These are phyloP conservation scores for Coccyzus lansbergi DNA, from an alignment of 2,797 vertebrate species.

Conservation along the genomic window DNA sequence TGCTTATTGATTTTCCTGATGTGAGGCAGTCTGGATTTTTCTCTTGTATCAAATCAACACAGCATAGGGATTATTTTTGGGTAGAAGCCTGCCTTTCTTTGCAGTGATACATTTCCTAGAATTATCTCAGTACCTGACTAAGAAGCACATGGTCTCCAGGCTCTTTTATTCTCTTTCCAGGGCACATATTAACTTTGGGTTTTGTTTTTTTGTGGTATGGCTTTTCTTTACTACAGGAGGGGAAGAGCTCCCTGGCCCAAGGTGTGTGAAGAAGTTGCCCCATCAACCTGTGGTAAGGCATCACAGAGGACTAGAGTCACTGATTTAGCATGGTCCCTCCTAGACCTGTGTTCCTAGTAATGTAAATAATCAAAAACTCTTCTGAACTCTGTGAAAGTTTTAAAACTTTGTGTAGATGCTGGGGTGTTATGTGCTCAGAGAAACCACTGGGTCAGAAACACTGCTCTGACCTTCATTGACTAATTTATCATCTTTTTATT, in stretches of 20 bases:
- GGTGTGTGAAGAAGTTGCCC: rapidly evolving
- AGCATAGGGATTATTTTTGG: neutral
- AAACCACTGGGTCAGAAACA: neutral
- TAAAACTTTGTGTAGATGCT: neutral
- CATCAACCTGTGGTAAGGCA: neutral
- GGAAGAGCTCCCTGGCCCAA: neutral
- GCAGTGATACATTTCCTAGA: neutral
- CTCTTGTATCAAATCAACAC: neutral
- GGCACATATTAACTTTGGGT: neutral
- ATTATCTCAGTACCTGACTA: neutral
- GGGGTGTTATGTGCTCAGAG: neutral
- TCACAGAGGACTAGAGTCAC: neutral
- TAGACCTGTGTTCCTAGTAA: neutral
- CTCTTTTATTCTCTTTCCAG: neutral
- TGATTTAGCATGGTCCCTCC: neutral
- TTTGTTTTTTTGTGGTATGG: neutral
- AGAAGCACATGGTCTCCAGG: neutral
- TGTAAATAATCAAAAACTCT: neutral
- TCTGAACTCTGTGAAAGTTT: neutral
- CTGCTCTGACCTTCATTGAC: neutral
- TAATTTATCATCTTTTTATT: neutral
- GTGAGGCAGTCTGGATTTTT: neutral
- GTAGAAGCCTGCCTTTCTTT: neutral
- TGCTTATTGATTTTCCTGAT: neutral
- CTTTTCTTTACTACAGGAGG: neutral